Conservation (phyloP, 1,140 invertebrate genomes). For the Onthophagus taurus region DNA sequence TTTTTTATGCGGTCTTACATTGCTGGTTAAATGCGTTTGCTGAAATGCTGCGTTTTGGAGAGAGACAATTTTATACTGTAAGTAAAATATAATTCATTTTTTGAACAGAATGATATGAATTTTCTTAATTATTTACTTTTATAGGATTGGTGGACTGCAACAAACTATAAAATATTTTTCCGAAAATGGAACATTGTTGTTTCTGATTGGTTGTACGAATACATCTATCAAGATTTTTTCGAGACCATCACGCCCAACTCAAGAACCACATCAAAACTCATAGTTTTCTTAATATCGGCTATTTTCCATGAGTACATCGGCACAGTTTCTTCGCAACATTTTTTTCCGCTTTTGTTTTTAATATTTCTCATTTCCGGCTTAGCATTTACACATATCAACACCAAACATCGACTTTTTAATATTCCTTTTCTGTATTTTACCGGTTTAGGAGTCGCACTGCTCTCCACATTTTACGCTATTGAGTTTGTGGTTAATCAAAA, state of each 20-base stretch:
- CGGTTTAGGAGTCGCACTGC: no score
- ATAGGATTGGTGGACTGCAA: slow-evolving; percentile 80
- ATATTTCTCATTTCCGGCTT: slow-evolving; percentile 55
- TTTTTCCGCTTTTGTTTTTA: slow-evolving; percentile 76
- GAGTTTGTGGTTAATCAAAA: no score
- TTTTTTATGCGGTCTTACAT: neutral
- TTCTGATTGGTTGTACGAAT: slow-evolving; percentile 85
- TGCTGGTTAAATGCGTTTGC: neutral
- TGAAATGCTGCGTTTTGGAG: neutral
- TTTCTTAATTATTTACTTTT: no score
- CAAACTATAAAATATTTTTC: slow-evolving; percentile 69
- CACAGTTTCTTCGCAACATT: slow-evolving; percentile 66
- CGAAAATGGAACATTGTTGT: slow-evolving; percentile 88
- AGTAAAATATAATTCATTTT: no score
- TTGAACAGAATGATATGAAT: no score
- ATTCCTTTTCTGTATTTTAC: slow-evolving; percentile 72
- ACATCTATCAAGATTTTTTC: slow-evolving; percentile 76
- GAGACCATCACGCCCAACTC: slow-evolving; percentile 42
- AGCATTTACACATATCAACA: slow-evolving; percentile 46
- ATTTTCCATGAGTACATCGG: slow-evolving; percentile 81
- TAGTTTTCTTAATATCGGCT: slow-evolving; percentile 55
- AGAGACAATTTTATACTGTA: neutral
- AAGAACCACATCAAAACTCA: slow-evolving; percentile 40
- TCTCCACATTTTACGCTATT: no score
- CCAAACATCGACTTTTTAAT: slow-evolving; percentile 53